Evolutionary conservation across 2,888 invertebrate genomes (phyloP).

Genomic region (Eueremaeus valkanovi): DNA sequence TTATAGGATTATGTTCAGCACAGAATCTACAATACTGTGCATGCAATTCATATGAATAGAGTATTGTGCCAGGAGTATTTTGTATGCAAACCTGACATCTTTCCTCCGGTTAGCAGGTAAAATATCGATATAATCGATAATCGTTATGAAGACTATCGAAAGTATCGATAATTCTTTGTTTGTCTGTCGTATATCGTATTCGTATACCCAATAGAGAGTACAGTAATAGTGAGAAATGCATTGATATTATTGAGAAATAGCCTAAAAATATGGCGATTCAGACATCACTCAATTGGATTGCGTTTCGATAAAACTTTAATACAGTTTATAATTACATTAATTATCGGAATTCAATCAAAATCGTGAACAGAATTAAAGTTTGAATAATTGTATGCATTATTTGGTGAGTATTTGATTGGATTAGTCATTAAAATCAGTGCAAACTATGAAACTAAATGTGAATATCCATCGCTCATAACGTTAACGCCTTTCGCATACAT

Average conservation of each 20-base stretch:
- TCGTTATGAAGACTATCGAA: neutral
- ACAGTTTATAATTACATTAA: neutral
- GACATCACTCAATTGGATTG: constrained; percentile 2
- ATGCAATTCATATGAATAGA: no score
- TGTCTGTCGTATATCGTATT: neutral
- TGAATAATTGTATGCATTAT: neutral
- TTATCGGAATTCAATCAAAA: neutral
- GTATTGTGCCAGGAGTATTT: no score
- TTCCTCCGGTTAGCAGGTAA: no score
- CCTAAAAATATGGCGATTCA: constrained; percentile 24
- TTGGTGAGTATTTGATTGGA: neutral
- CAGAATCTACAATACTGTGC: no score
- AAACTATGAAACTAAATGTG: neutral
- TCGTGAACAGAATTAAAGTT: neutral
- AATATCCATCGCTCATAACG: no score
- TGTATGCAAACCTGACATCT: no score
- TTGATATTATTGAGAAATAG: neutral
- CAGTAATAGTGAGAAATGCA: no score
- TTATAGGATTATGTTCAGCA: no score
- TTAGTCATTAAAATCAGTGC: neutral
- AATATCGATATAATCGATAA: no score
- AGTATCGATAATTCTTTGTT: constrained; percentile 22
- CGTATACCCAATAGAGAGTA: no score
- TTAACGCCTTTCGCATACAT: neutral
- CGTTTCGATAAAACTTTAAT: neutral